Conservation (phyloP, 92 coral and sea anemone genomes). For the Zoanthus sociatus region DNA sequence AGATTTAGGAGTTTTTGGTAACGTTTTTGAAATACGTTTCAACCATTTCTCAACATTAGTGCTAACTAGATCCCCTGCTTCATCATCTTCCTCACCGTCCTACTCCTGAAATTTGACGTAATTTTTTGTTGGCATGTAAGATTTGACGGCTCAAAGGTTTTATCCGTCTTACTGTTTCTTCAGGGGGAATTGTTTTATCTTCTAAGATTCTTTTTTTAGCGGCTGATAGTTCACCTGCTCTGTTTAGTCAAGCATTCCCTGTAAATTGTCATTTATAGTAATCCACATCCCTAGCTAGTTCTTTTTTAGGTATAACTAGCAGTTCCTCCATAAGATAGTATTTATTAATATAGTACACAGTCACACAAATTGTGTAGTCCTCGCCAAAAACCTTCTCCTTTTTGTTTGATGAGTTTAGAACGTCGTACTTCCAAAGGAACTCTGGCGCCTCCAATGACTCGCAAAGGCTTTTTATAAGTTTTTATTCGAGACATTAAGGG, state of each 20-base stretch:
- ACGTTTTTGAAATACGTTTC: too few species aligned
- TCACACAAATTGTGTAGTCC: background rate
- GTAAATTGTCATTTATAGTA: background rate
- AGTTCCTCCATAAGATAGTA: background rate
- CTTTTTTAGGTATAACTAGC: slow-evolving; percentile 4
- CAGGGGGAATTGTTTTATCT: background rate
- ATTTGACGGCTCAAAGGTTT: background rate
- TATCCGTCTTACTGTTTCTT: background rate
- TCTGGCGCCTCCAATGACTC: background rate
- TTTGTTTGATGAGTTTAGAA: background rate
- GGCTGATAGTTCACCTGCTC: slow-evolving; percentile 1
- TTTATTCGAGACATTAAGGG: background rate
- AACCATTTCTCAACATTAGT: too few species aligned
- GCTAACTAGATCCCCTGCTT: too few species aligned
- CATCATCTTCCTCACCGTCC: too few species aligned
- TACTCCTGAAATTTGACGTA: background rate
- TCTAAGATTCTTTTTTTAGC: background rate
- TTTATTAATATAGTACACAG: background rate
- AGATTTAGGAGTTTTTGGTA: too few species aligned
- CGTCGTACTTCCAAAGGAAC: background rate
- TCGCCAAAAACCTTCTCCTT: background rate
- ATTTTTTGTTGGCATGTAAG: background rate
- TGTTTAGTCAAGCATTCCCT: background rate
- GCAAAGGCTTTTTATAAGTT: background rate
- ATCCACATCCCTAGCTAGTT: background rate